These are phyloP conservation scores for Gila orcuttii DNA, from an alignment of 2,113 vertebrate genomes.

Conservation along the genomic window DNA sequence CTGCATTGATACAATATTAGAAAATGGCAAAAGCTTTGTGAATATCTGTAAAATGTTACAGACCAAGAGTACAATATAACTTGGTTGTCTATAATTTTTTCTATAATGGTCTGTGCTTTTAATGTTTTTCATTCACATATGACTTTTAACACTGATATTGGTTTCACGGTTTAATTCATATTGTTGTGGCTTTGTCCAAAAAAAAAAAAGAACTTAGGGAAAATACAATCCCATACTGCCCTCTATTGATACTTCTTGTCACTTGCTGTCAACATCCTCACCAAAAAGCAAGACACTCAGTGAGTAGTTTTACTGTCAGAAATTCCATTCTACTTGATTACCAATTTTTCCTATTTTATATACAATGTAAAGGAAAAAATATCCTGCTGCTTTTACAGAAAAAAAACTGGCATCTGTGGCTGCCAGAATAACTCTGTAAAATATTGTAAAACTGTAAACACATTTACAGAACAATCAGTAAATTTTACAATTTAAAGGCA, in stretches of 20 bases:
- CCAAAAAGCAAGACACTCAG: not conserved
- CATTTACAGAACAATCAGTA: too few species aligned
- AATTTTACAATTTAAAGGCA: too few species aligned
- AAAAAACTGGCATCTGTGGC: too few species aligned
- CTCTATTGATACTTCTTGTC: not conserved
- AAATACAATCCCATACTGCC: not conserved
- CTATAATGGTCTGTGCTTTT: not conserved
- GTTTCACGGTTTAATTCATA: not conserved
- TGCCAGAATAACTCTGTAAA: too few species aligned
- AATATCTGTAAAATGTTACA: not conserved
- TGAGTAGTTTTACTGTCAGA: not conserved
- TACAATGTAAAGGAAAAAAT: too few species aligned
- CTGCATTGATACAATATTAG: not conserved
- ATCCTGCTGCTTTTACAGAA: too few species aligned
- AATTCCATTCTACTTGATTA: not conserved
- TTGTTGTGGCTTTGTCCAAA: not conserved
- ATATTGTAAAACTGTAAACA: too few species aligned
- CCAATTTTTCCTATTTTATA: too few species aligned
- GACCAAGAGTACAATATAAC: not conserved
- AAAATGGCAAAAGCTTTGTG: not conserved
- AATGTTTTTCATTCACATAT: not conserved
- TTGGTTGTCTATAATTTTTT: not conserved
- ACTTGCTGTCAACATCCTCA: not conserved
- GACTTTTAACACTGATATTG: not conserved
- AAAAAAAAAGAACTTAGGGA: not conserved